These are phyloP conservation scores for Tupaia tana DNA, from an alignment of 2,113 vertebrate species.

Conservation along the genomic window DNA sequence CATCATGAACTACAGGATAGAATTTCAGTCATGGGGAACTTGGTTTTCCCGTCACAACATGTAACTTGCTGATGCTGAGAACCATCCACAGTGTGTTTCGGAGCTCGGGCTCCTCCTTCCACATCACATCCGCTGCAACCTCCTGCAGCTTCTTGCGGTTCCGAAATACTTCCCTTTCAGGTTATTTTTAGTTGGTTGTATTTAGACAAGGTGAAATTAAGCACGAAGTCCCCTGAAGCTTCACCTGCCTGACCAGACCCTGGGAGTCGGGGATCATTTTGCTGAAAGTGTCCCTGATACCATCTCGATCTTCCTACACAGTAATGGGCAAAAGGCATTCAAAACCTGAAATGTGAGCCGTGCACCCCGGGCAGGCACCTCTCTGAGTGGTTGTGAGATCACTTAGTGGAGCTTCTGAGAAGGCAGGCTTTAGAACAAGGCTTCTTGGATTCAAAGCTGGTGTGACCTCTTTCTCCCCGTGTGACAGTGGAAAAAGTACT, in stretches of 20 bases:
- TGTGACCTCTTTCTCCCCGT: not conserved
- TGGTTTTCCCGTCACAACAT: constrained; percentile 83
- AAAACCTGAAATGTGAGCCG: not conserved
- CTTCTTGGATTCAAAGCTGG: not conserved
- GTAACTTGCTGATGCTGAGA: constrained; percentile 72
- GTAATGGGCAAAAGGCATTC: not conserved
- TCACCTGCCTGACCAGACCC: not conserved
- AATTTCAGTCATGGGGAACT: constrained; percentile 84
- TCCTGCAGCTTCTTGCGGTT: not conserved
- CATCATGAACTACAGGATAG: constrained; percentile 86
- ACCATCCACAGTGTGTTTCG: not conserved
- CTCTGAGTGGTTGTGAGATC: not conserved
- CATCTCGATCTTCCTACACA: not conserved
- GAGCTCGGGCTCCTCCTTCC: constrained; percentile 25
- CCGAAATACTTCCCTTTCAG: constrained; percentile 44
- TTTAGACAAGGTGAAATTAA: constrained; percentile 77
- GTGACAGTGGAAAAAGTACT: not conserved
- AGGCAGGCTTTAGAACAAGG: not conserved
- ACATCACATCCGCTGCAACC: not conserved
- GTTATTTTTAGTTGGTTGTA: constrained; percentile 77
- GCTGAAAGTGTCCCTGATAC: not conserved
- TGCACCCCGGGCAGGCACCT: not conserved
- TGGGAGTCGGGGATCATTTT: not conserved
- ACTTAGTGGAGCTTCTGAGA: not conserved
- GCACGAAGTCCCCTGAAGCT: constrained; percentile 69